phyloP scores from a whole-genome alignment of 2,797 vertebrate species.

The Prionace glauca region DNA sequence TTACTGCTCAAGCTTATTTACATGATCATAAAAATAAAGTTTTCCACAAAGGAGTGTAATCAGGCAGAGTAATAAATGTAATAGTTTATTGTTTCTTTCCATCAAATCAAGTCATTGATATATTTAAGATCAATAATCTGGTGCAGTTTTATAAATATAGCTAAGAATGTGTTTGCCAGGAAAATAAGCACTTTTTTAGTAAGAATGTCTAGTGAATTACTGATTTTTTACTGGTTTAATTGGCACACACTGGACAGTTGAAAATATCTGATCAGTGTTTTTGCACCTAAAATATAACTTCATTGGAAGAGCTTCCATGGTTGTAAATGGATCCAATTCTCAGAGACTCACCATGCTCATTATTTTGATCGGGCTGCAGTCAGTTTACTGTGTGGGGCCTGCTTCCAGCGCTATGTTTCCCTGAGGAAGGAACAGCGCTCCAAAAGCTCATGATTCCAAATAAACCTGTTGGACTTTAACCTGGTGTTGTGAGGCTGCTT shows the following conservation, averaged over 20 bases:
- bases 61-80: not conserved
- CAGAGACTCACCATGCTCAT: not conserved
- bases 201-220: not conserved
- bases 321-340: not conserved
- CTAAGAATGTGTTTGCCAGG: not conserved
- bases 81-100: not conserved
- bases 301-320: not conserved
- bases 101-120: not conserved
- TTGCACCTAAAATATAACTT: not conserved
- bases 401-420: not conserved
- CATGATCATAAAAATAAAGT: not conserved
- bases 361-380: not conserved
- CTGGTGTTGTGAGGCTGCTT: no score
- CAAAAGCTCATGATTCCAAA: no score
- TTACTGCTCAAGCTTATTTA: not conserved
- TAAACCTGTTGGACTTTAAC: no score
- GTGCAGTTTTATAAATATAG: not conserved
- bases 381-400: not conserved
- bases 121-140: not conserved
- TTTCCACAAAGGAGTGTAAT: not conserved
- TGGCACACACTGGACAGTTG: not conserved
- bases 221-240: not conserved
- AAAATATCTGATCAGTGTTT: not conserved
- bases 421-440: not conserved
- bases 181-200: not conserved